Evolutionary conservation across 2,888 invertebrate species (phyloP), one percentile per base, ranked within the genome.

Genomic region (Cerceris ruficornis): DNA sequence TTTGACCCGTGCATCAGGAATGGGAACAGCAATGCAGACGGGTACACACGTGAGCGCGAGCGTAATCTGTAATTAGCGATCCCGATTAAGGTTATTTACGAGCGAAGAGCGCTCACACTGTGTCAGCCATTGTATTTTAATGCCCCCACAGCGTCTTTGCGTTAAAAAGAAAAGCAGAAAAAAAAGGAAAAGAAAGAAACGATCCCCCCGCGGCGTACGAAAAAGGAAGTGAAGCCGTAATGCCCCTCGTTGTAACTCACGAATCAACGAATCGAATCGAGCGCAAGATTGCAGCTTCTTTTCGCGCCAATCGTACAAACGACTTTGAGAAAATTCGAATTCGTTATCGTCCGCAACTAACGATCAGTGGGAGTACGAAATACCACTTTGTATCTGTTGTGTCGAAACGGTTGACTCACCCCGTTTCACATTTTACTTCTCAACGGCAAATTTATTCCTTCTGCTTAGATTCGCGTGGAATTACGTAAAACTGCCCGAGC

Each of bases 81-180:
- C 89, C 90, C 91, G 92, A 92, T 92, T 92, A 92, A 91, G 88
- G 89, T 91, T 91, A 91, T 92, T 92, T 92, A 92, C 89, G 92
- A 91, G 89, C 88, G 84, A 79, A 81, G 88, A 81, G 88, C 86
- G 87, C 89, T 90, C 90, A 88, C 89, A 90, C 88, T 90, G 85
- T 90, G 88, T 91, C 88, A 90, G 90, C 90, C 91, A 92, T 92
- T 92, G 92, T 92, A 92, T 92, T 92, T 91, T 91, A 92, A 92
- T 92, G 90, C 83, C 72, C 68, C 65, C 67, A 64, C 72, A 74
- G 69, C 82, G 73, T 84, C 80, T 78, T 78, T 61, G 65, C 69
- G 81, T 75, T 81, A 78, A 57, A 70, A 59, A 59, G 15, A 70
- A 69, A 74, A 75, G 75, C 28, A 28, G 28, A 28, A 28, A 28